phyloP scores from a whole-genome alignment of 2,888 invertebrate species.

The Agrochola lota region DNA sequence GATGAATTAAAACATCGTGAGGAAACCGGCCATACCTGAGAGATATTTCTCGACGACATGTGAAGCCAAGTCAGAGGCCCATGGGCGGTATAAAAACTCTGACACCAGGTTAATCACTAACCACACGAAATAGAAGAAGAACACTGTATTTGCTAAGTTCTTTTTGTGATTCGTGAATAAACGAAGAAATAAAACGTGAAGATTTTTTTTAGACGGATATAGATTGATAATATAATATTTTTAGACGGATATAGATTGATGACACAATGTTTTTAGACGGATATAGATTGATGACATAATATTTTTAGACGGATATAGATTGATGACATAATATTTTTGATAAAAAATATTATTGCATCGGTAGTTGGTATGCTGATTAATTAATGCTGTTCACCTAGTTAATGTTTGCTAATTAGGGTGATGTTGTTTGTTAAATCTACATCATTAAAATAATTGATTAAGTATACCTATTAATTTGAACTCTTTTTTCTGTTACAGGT shows the following conservation, averaged over 20 bases:
- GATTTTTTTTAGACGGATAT: background rate
- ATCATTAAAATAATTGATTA: constrained; percentile 2
- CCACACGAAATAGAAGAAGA: too few relatives aligned
- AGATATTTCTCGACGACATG: too few relatives aligned
- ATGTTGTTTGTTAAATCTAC: constrained; percentile 10
- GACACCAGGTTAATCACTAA: too few relatives aligned
- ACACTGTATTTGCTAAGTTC: too few relatives aligned
- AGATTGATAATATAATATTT: constrained; percentile 21
- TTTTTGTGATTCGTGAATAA: background rate
- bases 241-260: constrained; percentile 3
- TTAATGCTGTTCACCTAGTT: background rate
- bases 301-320: background rate
- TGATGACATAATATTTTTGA: constrained; percentile 24
- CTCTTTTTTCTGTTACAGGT: constrained; percentile 53
- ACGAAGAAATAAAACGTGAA: background rate
- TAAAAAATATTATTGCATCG: background rate
- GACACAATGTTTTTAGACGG: constrained; percentile 16
- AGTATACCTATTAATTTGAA: background rate
- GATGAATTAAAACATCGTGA: too few relatives aligned
- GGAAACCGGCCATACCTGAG: too few relatives aligned
- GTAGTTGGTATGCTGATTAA: constrained; percentile 36
- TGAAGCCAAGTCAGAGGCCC: too few relatives aligned
- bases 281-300: constrained; percentile 29
- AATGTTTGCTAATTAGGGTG: constrained; percentile 44
- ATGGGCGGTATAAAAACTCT: too few relatives aligned